Base-by-base conservation (phyloP, 2,888 invertebrate genomes). In the Lysandra bellargus region DNA sequence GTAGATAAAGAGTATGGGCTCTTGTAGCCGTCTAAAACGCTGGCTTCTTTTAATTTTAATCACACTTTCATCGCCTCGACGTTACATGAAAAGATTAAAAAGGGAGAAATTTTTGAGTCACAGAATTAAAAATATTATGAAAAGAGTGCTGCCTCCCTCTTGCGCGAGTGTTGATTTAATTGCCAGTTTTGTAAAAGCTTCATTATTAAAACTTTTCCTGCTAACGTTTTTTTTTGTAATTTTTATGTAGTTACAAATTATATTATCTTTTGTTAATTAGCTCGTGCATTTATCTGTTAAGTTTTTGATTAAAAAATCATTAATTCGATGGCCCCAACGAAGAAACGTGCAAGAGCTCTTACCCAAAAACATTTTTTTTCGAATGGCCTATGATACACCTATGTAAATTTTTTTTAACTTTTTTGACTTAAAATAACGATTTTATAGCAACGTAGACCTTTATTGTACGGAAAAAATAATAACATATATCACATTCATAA, bases 31-130 rank as follows among this genome's bases (percentile, higher is more conserved):
- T 76, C 53, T 76, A 76, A 76, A 76, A 76, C 76, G 53, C 57
- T 76, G 76, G 76, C 30, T 33, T 76, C 76, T 76, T 57, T 76
- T 76, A 76, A 76, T 76, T 76, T 76, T 76, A 76, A 76, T 76
- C 57, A 76, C 76, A 76, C 76, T 76, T 57, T 76, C 57, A 57
- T 57, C 76, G 57, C 53, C 33, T 30, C 40, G 73, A 75, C 79
- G 60, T 44, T 61, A 61, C 33, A 30, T 79, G 75, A 79, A 79
- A 79, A 75, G 79, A 61, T 79, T 79, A 77, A 80, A 60, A 78
- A 80, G 57, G 77, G 78, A 72, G 79, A 78, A 79, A 81, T 80
- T 78, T 79, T 77, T 76, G 69, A 69, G 69, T 37, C 4, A 37
- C 69, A 37, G 14, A 69, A 69, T 69, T 69, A 69, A 69, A 69